Base-by-base conservation (phyloP, 2,888 invertebrate genomes). In the Leptodirus hochenwartii region DNA sequence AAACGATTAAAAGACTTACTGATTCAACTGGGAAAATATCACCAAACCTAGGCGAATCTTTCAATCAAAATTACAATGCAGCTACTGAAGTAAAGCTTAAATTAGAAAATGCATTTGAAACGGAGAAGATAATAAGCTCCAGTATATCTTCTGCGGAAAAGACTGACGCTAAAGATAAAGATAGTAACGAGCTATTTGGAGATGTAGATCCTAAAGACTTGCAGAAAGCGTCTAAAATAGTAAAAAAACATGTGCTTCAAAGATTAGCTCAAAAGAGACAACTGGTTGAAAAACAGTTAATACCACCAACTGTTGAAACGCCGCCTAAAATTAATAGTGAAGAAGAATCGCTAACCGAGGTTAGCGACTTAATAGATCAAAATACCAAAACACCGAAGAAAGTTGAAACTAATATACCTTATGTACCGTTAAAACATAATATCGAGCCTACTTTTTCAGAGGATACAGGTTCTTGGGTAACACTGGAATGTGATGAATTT, bases 311-410 rank as follows among this genome's bases (percentile, higher is more conserved):
- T 42, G 9, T 34, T 45, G 14, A 40, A 50, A 4, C 41, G n/a
- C n/a, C n/a, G n/a, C n/a, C n/a, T n/a, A 29, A 62, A 30, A 56
- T 67, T 35, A 66, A 64, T 3, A 74, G 74, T 40, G 71, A 69
- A 43, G 74, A 75, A 43, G 75, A 75, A 43, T 73, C 73, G 4
- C 53, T 73, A 37, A 73, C 73, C 1, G 70, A 71, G 51, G 66
- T 69, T 0, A 69, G 67, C 41, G 69, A 70, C 25, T 45, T 69
- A 17, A n/a, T n/a, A n/a, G n/a, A n/a, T n/a, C n/a, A n/a, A n/a
- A n/a, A n/a, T n/a, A n/a, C n/a, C n/a, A n/a, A n/a, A n/a, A n/a
- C n/a, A n/a, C n/a, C n/a, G n/a, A n/a, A n/a, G n/a, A 69, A 65
- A 47, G 54, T 56, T 10, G 53, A 54, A 39, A 49, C 59, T 30